Base-by-base conservation (phyloP, 2,797 vertebrate species). In the Catharus ustulatus region DNA sequence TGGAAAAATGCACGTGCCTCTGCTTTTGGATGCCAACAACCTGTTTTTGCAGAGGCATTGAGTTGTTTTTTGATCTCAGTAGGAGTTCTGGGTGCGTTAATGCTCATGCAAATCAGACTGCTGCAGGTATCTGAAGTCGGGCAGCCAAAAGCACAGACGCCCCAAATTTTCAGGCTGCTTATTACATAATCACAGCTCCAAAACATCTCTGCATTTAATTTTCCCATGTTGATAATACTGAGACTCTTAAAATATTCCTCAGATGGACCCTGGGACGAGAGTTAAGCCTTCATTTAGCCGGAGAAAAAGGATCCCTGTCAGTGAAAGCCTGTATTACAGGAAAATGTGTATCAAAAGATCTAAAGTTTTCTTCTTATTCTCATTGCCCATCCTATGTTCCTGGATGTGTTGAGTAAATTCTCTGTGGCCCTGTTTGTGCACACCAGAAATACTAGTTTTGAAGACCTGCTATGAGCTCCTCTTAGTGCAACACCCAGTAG, bases 51-150 rank as follows among this genome's bases (percentile, higher is more conserved):
- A 78, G 90, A 93, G 79, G 58, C 69, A 67, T 27, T 0, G 24
- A 59, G 66, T 8, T 74, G 51, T 1, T 71, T 72, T 97, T 95
- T 96, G 95, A 97, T 95, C 95, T 96, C 89, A 91, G 96, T 96
- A 78, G 94, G 96, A 97, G 95, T 89, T 92, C 94, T 94, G 84
- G 78, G 82, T 94, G 66, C 55, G 5, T 66, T 90, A 95, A 93
- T 77, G 66, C 26, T 92, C 73, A 95, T 95, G 95, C 93, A 92
- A 95, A 97, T 95, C 82, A 94, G 84, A 23, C 87, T 93, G 82
- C 87, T 93, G 82, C 3, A 10, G 46, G 82, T 91, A 95, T 75
- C 93, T 93, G 29, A 91, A 89, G 48, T 86, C 36, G 24, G 79
- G 81, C 92, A 96, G 90, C 79, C 79, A 89, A 95, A 95, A 95